phyloP scores from a whole-genome alignment of 2,113 vertebrate species.

The Pituophis catenifer region DNA sequence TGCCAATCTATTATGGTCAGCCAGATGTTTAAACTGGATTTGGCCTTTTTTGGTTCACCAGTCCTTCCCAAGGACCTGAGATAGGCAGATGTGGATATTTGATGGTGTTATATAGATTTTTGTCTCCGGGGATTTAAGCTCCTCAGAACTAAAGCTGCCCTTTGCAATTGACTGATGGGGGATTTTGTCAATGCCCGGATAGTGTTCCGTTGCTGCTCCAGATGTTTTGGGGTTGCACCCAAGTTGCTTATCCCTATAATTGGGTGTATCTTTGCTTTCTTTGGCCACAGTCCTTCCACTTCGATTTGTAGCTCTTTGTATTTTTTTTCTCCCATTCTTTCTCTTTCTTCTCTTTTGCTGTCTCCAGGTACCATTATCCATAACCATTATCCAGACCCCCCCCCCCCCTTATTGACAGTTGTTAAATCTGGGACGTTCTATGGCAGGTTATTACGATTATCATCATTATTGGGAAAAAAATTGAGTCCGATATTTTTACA shows the following conservation, averaged over 20 bases:
- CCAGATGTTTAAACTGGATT: not conserved
- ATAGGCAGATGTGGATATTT: not conserved
- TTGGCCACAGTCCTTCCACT: no score
- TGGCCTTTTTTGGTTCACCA: no score
- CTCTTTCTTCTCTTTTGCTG: not conserved
- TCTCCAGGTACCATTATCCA: not conserved
- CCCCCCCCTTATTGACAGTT: not conserved
- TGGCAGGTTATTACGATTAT: not conserved
- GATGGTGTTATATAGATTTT: not conserved
- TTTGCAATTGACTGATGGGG: not conserved
- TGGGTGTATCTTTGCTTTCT: not conserved
- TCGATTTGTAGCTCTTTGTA: not conserved
- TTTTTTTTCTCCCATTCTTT: not conserved
- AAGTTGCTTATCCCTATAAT: not conserved
- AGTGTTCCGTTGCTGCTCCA: not conserved
- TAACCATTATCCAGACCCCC: not conserved
- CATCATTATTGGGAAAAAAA: not conserved
- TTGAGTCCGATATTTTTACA: constrained; percentile 57
- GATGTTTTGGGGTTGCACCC: not conserved
- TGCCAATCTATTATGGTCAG: not conserved
- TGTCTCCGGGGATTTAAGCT: not conserved
- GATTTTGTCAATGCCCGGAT: not conserved
- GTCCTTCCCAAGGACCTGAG: no score
- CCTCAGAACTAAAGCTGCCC: not conserved
- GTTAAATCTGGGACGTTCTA: not conserved